Evolutionary conservation across 2,888 invertebrate genomes (phyloP).

Genomic region (Allophyes oxyacanthae): DNA sequence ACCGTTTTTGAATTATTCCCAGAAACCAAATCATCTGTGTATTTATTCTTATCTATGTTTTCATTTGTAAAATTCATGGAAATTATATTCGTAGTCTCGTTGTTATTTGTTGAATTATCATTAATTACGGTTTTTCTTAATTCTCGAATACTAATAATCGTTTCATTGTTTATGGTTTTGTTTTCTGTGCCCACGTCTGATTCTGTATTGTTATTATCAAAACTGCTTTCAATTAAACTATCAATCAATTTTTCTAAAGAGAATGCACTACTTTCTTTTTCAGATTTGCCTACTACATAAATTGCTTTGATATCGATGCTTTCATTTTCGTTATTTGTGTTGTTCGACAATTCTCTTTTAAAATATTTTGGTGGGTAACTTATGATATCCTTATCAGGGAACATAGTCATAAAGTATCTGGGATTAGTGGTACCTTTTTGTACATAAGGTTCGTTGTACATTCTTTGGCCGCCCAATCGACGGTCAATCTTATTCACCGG

Average conservation of each 20-base stretch:
- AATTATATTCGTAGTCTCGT: conserved; percentile 44
- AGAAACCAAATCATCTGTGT: conserved; percentile 37
- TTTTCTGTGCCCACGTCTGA: conserved; percentile 19
- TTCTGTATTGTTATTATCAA: conserved; percentile 55
- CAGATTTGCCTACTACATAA: conserved; percentile 59
- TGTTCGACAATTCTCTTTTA: conserved; percentile 70
- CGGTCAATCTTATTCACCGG: conserved; percentile 65
- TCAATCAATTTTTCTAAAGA: conserved; percentile 75
- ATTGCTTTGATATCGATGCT: conserved; percentile 55
- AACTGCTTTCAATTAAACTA: conserved; percentile 70
- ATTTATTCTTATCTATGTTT: conserved; percentile 61
- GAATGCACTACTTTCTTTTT: conserved; percentile 59
- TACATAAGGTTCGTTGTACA: conserved; percentile 16
- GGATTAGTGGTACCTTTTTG: conserved; percentile 30
- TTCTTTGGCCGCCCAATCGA: conserved; percentile 49
- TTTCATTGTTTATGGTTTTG: conserved; percentile 12
- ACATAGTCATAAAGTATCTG: conserved; percentile 50
- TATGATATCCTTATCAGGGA: conserved; percentile 43
- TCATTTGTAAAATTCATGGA: conserved; percentile 61
- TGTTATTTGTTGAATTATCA: conserved; percentile 21
- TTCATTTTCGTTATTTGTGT: conserved; percentile 38
- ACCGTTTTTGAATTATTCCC: conserved; percentile 52
- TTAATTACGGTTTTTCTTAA: conserved; percentile 5
- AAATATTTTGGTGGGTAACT: conserved; percentile 64
- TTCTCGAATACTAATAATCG: conserved; percentile 5